phyloP scores from a whole-genome alignment of 2,113 vertebrate species.

The Forbesichthys agassizii region DNA sequence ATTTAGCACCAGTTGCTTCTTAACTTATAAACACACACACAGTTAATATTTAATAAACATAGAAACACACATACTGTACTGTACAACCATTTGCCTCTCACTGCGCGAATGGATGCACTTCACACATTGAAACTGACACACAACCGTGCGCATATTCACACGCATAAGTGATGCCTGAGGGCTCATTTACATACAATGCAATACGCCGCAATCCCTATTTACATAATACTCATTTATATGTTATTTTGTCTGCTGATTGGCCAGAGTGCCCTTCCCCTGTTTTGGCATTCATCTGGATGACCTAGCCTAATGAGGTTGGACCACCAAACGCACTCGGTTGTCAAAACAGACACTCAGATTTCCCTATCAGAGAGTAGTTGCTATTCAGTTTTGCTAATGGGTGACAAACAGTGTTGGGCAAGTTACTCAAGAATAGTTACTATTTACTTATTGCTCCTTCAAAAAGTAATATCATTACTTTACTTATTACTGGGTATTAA shows the following conservation, averaged over 20 bases:
- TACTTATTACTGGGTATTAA: too few species aligned
- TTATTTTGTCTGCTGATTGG: conserved; percentile 43
- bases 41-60: neutral
- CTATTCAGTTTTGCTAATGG: conserved; percentile 7
- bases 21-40: neutral
- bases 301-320: conserved; percentile 38
- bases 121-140: neutral
- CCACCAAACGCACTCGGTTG: conserved; percentile 18
- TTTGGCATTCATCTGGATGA: conserved; percentile 50
- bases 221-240: conserved; percentile 47
- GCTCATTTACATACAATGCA: conserved; percentile 5
- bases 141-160: neutral
- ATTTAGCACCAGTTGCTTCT: neutral
- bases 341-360: neutral
- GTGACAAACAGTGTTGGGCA: conserved; percentile 1
- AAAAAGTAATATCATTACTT: too few species aligned
- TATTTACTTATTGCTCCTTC: too few species aligned
- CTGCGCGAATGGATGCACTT: too few species aligned
- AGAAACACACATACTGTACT: neutral
- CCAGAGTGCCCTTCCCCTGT: conserved; percentile 11
- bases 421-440: too few species aligned
- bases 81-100: neutral
- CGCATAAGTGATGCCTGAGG: neutral
- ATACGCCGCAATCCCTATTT: conserved; percentile 6
- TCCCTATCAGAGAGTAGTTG: conserved; percentile 21